Conservation (phyloP, 2,888 invertebrate genomes). For the Temnothorax rugatulus region DNA sequence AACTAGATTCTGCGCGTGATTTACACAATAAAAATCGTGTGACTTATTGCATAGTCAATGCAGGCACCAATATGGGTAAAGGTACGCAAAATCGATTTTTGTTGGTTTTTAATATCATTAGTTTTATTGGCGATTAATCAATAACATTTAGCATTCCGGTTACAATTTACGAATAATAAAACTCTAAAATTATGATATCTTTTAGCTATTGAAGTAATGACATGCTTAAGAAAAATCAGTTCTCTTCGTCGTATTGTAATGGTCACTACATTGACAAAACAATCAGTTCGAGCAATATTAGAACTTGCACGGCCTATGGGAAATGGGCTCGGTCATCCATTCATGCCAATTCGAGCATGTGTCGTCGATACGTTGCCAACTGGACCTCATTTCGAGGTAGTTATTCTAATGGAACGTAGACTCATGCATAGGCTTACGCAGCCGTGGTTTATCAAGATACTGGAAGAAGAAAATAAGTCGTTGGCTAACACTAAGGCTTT, state of each 20-base stretch:
- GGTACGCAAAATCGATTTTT: slow-evolving; percentile 73
- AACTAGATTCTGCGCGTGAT: slow-evolving; percentile 73
- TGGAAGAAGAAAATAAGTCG: slow-evolving; percentile 22
- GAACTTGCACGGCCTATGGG: slow-evolving; percentile 83
- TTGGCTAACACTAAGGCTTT: slow-evolving; percentile 39
- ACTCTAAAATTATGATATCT: slow-evolving; percentile 54
- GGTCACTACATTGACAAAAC: slow-evolving; percentile 84
- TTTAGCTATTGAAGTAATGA: slow-evolving; percentile 83
- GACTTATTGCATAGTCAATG: slow-evolving; percentile 82
- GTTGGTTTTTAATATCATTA: slow-evolving; percentile 21
- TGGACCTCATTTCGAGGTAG: slow-evolving; percentile 83
- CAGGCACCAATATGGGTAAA: slow-evolving; percentile 82
- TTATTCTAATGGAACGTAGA: slow-evolving; percentile 83
- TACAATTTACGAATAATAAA: slow-evolving; percentile 15
- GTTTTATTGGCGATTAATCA: slow-evolving; percentile 33
- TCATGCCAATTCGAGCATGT: slow-evolving; percentile 82
- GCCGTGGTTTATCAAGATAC: slow-evolving; percentile 37
- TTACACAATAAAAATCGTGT: slow-evolving; percentile 71
- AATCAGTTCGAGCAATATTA: slow-evolving; percentile 84
- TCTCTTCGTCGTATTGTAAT: slow-evolving; percentile 82
- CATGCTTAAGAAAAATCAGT: slow-evolving; percentile 80
- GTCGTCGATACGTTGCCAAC: slow-evolving; percentile 83
- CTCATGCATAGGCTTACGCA: slow-evolving; percentile 77
- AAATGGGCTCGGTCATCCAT: slow-evolving; percentile 79
- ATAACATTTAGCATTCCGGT: slow-evolving; percentile 24